These are phyloP conservation scores for Mallotus villosus DNA, from an alignment of 2,797 vertebrate genomes.

Conservation along the genomic window DNA sequence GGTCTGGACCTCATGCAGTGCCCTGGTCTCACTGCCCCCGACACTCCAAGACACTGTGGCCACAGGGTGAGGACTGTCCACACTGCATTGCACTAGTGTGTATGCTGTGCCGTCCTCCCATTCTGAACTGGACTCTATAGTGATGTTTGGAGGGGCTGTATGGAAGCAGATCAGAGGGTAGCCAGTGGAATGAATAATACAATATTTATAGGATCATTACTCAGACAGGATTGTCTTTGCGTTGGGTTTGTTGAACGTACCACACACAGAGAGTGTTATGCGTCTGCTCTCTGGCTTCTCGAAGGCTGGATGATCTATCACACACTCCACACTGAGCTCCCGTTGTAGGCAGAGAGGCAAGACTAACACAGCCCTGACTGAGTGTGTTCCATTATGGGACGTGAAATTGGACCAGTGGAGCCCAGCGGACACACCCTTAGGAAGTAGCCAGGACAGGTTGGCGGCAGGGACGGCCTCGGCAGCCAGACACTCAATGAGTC, in stretches of 20 bases:
- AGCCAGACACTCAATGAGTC: constrained; percentile 68
- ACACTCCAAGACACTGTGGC: constrained; percentile 61
- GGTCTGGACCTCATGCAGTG: constrained; percentile 13
- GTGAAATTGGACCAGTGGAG: constrained; percentile 58
- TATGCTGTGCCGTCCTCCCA: constrained; percentile 52
- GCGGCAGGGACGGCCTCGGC: constrained; percentile 65
- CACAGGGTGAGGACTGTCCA: constrained; percentile 49
- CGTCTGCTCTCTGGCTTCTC: constrained; percentile 58
- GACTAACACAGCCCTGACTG: constrained; percentile 64
- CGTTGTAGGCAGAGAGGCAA: constrained; percentile 62
- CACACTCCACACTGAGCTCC: constrained; percentile 61
- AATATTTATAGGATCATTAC: constrained; percentile 22
- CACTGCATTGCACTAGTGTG: constrained; percentile 59
- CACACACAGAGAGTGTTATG: constrained; percentile 64
- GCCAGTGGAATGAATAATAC: background rate
- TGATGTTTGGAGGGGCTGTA: constrained; percentile 62
- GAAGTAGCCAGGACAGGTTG: constrained; percentile 71
- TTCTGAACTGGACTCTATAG: constrained; percentile 43
- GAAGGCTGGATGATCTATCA: constrained; percentile 70
- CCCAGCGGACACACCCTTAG: constrained; percentile 61
- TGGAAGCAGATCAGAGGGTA: constrained; percentile 34
- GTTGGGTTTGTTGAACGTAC: constrained; percentile 63
- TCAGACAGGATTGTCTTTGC: constrained; percentile 32
- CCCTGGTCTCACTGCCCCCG: constrained; percentile 27
- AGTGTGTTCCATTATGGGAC: constrained; percentile 66